Evolutionary conservation across 2,113 vertebrate species (phyloP).

Genomic region (Grantiella picta): DNA sequence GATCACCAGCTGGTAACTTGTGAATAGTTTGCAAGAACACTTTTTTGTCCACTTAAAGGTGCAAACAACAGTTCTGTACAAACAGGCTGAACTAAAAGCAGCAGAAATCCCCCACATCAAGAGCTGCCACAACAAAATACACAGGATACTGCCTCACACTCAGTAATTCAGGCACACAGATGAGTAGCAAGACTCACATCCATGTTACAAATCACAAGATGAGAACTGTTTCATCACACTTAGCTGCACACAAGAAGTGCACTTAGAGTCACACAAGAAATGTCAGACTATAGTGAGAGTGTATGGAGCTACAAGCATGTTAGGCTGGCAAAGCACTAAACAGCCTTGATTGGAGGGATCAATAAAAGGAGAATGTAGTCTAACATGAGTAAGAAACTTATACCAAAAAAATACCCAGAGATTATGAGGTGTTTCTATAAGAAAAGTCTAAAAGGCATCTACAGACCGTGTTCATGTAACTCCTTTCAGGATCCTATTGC

Average conservation of each 20-base stretch:
- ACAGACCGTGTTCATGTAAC: neutral
- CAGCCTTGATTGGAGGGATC: neutral
- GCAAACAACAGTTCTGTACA: neutral
- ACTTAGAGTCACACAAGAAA: neutral
- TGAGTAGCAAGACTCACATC: neutral
- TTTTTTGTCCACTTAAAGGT: neutral
- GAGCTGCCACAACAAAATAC: neutral
- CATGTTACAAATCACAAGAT: neutral
- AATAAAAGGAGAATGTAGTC: neutral
- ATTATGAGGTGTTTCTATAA: neutral
- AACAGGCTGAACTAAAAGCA: neutral
- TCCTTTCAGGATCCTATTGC: neutral
- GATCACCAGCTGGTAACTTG: neutral
- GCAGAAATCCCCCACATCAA: neutral
- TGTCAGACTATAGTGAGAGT: neutral
- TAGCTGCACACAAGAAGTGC: neutral
- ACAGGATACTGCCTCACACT: neutral
- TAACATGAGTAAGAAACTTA: neutral
- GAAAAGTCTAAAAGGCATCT: neutral
- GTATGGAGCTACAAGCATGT: neutral
- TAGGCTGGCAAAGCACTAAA: neutral
- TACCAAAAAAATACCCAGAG: neutral
- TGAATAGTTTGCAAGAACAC: neutral
- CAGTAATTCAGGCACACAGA: neutral
- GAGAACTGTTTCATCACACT: neutral